Evolutionary conservation across 1,140 invertebrate species (phyloP), one percentile per base, ranked within the genome.

Genomic region (Brachionus asplanchnoidis): DNA sequence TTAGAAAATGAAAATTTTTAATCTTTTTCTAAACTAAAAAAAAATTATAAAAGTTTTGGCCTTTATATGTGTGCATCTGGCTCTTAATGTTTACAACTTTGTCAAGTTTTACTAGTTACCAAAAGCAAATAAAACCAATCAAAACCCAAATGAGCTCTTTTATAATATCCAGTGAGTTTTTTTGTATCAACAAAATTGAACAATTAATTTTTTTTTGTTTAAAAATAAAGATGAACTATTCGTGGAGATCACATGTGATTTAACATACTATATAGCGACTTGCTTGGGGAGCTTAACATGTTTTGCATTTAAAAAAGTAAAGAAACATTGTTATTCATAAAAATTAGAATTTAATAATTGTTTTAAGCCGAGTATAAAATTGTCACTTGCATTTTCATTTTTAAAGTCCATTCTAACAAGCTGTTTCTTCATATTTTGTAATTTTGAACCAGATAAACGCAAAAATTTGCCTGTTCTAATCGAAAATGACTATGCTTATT

Each of bases 401-500:
- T 14, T 82, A 6, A 82, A 82, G 42, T 60, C 65, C 17, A 68
- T 82, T 11, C 23, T 82, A 40, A 82, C 79, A 36, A 44, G 60
- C 6, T 44, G 53, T 36, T 82, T 82, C 23, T 82, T 23, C n/a
- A 65, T 68, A 17, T 42, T 82, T 11, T 60, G 53, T 46, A 82
- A 82, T 65, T 82, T 42, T 68, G 79, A 60, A 26, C 50, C 23
- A 26, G 32, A 44, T n/a, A 60, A 82, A 23, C 79, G 79, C 23
- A 82, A 82, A 68, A 60, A 82, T 68, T 23, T 82, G n/a, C 79
- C 53, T 14, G 79, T 82, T 11, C 20, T 65, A 5, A 11, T 82
- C 1, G 42, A 68, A 26, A 68, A 82, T 46, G 79, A 82, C 23
- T 82, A 82, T 44, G 23, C 6, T 82, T 82, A 82, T 65, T 60